Conservation (phyloP, 2,797 vertebrate genomes). For the Trachurus trachurus region DNA sequence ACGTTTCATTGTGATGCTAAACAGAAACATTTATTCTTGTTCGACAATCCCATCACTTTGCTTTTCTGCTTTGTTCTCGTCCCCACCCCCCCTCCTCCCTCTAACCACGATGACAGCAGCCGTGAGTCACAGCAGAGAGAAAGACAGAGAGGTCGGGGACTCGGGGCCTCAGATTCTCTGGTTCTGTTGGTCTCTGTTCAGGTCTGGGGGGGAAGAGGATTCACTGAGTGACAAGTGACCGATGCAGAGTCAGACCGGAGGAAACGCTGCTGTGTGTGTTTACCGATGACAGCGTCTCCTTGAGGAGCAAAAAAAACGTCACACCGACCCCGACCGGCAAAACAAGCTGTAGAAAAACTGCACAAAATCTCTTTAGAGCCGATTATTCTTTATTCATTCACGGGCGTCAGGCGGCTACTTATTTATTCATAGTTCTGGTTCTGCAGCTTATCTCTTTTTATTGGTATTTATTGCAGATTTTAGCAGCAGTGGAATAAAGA, state of each 20-base stretch:
- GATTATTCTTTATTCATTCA: no score
- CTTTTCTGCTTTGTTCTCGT: constrained; percentile 7
- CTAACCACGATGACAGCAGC: constrained; percentile 5
- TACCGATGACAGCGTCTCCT: background rate
- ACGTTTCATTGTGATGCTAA: constrained; percentile 11
- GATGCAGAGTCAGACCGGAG: background rate
- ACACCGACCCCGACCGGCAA: no score
- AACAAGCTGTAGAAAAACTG: no score
- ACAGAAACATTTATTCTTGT: constrained; percentile 35
- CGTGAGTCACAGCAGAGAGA: constrained; percentile 1
- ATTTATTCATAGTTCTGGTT: no score
- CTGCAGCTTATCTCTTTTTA: no score
- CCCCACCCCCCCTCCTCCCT: constrained; percentile 10
- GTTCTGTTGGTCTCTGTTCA: constrained; percentile 5
- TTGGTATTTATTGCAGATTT: no score
- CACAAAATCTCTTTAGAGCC: no score
- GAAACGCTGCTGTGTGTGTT: background rate
- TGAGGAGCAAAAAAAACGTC: no score
- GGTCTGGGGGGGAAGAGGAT: background rate
- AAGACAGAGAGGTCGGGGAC: constrained; percentile 7
- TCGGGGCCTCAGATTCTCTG: constrained; percentile 10
- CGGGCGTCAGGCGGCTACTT: no score
- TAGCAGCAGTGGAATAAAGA: no score
- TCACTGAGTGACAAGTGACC: background rate
- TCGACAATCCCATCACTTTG: constrained; percentile 20